Percentiles rank a stretch among this genome's conserved stretches.
These are phyloP conservation scores for Caenorhabditis macrosperma DNA, from an alignment of 2,888 invertebrate species.

Conservation along the genomic window DNA sequence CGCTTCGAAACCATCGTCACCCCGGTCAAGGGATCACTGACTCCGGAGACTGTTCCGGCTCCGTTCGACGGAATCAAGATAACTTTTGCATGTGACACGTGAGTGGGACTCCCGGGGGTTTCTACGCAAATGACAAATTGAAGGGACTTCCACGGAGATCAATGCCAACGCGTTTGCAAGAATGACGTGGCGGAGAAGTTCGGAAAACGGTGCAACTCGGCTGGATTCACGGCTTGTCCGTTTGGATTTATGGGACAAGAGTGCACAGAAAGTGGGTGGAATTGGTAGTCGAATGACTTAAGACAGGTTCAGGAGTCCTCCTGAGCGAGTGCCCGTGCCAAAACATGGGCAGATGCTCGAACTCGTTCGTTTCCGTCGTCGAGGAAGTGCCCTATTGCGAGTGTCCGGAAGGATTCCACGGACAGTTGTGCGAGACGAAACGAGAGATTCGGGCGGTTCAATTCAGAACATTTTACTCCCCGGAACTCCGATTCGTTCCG, in stretches of 20 bases:
- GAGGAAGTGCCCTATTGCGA: constrained; percentile 2
- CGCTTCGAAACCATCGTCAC: neutral
- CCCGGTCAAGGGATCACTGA: neutral
- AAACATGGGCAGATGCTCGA: neutral
- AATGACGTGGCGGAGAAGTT: neutral
- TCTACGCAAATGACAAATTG: neutral
- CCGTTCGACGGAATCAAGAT: constrained; percentile 11
- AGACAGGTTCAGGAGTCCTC: neutral
- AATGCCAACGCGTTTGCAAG: neutral
- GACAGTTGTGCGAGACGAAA: neutral
- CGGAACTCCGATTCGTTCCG: constrained; percentile 6
- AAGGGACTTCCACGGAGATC: neutral
- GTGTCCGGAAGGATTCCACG: neutral
- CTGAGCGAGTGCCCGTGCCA: neutral
- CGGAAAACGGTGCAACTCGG: constrained; percentile 14
- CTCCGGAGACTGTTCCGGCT: constrained; percentile 3
- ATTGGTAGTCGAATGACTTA: neutral
- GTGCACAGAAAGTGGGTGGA: neutral
- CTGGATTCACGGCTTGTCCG: constrained; percentile 2
- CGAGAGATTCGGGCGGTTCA: neutral
- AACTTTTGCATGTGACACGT: constrained; percentile 2
- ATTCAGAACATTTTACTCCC: neutral
- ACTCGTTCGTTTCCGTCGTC: neutral
- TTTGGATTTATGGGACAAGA: constrained; percentile 4
- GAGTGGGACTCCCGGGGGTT: neutral